Evolutionary conservation across 1,140 invertebrate species (phyloP), one percentile per base, ranked within the genome.

Genomic region (Steinernema khuongi): DNA sequence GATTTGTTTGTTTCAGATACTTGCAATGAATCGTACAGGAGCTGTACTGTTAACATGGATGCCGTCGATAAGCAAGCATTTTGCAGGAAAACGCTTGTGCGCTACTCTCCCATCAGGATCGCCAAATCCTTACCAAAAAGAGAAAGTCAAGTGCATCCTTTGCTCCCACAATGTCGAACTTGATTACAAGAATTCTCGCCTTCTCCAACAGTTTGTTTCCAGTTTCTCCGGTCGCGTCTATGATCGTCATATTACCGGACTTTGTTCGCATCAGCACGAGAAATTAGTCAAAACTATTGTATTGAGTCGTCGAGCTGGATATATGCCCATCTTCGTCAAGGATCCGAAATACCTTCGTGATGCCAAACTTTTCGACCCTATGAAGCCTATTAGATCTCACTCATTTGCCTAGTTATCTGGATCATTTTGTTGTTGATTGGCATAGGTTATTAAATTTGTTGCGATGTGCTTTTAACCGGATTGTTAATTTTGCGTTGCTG

Each of bases 171-270:
- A 92, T 30, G 91, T 97, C 67, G 86, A 88, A 14, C 90, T 93
- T 0, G 90, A 96, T 87, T 97, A 94, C 82, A 98, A 88, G 86
- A 98, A 98, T 87, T 89, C 91, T 0, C 90, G 91, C 71, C 85
- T 98, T 2, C 85, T 98, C 0, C 95, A 93, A 18, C 96, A 98
- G 85, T 98, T 98, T 87, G 91, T 96, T 83, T 97, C 94, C 50
- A 90, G 92, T 0, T 93, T 91, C 80, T 97, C 94, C 14, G 94
- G 95, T 11, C 88, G 90, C 78, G 89, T 96, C 72, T 97, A 97
- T 86, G 92, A 92, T 0, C 88, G 91, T 77, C 92, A 97, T 80
- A 93, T 97, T 70, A 98, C 95, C 31, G 92, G 89, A 19, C 79
- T 84, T 30, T 84, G 83, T 75, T 75, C 78, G 14, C 74, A 79